A percentile compares a stretch with the other conserved stretches of the same genome.
Conservation (phyloP, 2,797 vertebrate genomes). For the Hapalemur alaotrensis region DNA sequence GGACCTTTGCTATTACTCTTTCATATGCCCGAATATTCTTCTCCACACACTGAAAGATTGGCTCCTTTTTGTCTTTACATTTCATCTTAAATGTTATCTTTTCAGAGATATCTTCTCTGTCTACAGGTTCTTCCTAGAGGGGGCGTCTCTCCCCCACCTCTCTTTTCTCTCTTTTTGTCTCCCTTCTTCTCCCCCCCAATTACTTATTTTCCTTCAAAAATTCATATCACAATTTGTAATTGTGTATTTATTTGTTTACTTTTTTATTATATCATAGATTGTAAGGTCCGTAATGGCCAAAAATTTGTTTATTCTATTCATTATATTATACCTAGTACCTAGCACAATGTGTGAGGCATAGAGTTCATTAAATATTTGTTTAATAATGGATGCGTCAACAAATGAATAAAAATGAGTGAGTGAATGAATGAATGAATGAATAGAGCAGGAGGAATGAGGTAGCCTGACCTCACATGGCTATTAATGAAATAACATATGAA, state of each 20-base stretch:
- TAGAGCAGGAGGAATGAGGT: neutral
- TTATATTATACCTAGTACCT: neutral
- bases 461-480: neutral
- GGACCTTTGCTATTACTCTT: neutral
- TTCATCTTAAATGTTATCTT: neutral
- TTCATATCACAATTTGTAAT: neutral
- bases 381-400: neutral
- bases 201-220: neutral
- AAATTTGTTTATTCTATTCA: neutral
- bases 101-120: neutral
- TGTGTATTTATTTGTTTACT: neutral
- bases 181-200: neutral
- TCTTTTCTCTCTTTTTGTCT: neutral
- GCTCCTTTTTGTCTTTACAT: neutral
- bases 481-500: neutral
- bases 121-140: neutral
- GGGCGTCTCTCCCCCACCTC: too few relatives aligned
- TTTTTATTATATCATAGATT: neutral
- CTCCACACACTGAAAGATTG: neutral
- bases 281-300: neutral
- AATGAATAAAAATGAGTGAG: neutral
- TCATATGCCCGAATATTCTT: neutral
- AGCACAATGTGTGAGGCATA: neutral
- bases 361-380: constrained; percentile 16
- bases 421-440: neutral